Base-by-base conservation (phyloP, 2,797 vertebrate genomes). In the Alca torda region DNA sequence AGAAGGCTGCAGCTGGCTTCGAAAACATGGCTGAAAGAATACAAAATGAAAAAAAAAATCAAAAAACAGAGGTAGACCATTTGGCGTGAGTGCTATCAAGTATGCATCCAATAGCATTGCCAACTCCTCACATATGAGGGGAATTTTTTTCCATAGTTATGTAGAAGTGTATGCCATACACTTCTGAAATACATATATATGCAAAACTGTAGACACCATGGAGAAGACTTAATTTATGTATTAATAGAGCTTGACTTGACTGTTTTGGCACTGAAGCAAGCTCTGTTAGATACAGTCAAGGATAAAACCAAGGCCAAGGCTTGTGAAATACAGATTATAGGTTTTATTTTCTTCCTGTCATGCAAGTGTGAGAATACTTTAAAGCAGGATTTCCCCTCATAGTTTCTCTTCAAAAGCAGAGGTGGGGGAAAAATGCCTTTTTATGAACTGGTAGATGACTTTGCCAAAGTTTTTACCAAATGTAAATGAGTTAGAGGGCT, bases 221-320 rank as follows among this genome's bases (percentile, higher is more conserved):
- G 73, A 83, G 79, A 93, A 93, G 65, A 57, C 54, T 57, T 87
- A 72, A 76, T 69, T 93, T 84, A 89, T 84, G 54, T 82, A 91
- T 96, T 84, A 88, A 77, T n/a, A 33, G 92, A 88, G 75, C 91
- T 87, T 91, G 83, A 69, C 87, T 93, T 69, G 90, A 72, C 64
- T 89, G n/a, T 83, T 96, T 80, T 95, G 95, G 92, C 73, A 46
- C 64, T 65, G 81, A 67, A 72, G 50, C 93, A 89, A 95, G 90
- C 84, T 96, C 93, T 95, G 68, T 81, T 92, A 90, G 81, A 91
- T 92, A 93, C 25, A 89, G 94, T 93, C 92, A 95, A 78, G 93
- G 90, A 94, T 93, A 93, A 56, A 81, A 87, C 78, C 88, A 91
- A 93, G 65, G 73, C 81, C 79, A 95, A 65, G 51, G 39, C 86